Evolutionary conservation across 2,797 vertebrate genomes (phyloP), one percentile per base, ranked within the genome.

Genomic region (Anguilla obscura): DNA sequence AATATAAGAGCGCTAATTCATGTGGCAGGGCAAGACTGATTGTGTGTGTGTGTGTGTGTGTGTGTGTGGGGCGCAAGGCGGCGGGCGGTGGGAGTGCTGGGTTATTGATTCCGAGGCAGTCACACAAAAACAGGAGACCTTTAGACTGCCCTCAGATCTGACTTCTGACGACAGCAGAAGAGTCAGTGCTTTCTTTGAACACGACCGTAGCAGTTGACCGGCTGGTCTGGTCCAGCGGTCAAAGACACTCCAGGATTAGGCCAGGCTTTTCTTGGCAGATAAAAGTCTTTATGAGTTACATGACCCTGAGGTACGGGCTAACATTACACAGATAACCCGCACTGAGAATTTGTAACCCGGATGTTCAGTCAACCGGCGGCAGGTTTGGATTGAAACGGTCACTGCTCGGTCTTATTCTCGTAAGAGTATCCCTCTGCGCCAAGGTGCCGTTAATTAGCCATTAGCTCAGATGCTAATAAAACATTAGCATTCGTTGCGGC

Each of bases 171-270:
- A 40, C 56, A 7, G 18, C 50, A 30, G 27, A 18, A 30, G 27
- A 18, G 52, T 86, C 48, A 30, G 14, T 60, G 58, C 58, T 9
- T 86, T 48, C 48, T 86, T 76, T 79, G 50, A 50, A 76, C 50
- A 36, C 50, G 1, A 12, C 86, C 4, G 8, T 36, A 18, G n/a
- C 16, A 50, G 24, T 45, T 8, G 24, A 71, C n/a, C 3, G 1
- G 6, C 48, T 30, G 40, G 9, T 80, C 63, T 52, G 24, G 24
- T 71, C n/a, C 66, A n/a, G 27, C 8, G 10, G 66, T 30, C 1
- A 30, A 71, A 71, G 24, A 71, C 27, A 30, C 66, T 27, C 4
- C 66, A 27, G 27, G 7, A 71, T 71, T 30, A n/a, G 27, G 66
- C 3, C 16, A 16, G 8, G 66, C 1, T 71, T 9, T 71, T 71